Evolutionary conservation across 2,113 vertebrate species (phyloP).

Genomic region (Paraplagusia blochii): DNA sequence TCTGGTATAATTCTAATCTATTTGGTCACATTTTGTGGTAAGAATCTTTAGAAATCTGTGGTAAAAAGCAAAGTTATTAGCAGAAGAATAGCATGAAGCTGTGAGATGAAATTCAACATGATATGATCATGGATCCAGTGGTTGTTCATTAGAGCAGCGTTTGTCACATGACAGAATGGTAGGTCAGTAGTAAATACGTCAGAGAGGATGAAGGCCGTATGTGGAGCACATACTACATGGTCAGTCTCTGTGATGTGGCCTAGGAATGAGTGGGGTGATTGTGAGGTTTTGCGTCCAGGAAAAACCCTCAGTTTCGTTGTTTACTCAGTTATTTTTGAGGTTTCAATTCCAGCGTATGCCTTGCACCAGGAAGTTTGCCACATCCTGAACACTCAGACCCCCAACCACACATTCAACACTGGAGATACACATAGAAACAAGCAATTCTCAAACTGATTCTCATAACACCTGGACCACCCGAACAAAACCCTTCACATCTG

Average conservation of each 20-base stretch:
- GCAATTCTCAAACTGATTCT: constrained; percentile 14
- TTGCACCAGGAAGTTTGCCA: constrained; percentile 60
- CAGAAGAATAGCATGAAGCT: constrained; percentile 34
- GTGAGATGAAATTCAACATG: constrained; percentile 21
- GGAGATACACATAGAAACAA: constrained; percentile 13
- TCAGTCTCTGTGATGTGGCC: constrained; percentile 18
- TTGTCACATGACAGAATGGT: constrained; percentile 18
- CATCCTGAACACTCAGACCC: constrained; percentile 60
- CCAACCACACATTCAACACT: constrained; percentile 48
- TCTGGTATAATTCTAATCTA: constrained; percentile 3
- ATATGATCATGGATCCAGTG: constrained; percentile 26
- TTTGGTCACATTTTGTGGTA: too few species aligned
- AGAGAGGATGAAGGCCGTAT: constrained; percentile 13
- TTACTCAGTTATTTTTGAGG: constrained; percentile 61
- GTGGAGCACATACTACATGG: constrained; percentile 3
- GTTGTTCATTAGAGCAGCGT: constrained; percentile 1
- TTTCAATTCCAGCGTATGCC: constrained; percentile 53
- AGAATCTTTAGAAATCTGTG: too few species aligned
- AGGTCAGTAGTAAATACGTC: constrained; percentile 6
- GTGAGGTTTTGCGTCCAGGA: constrained; percentile 28
- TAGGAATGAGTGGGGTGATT: constrained; percentile 22
- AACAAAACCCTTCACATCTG: constrained; percentile 19
- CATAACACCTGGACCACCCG: constrained; percentile 25
- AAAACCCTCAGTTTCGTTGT: constrained; percentile 37
- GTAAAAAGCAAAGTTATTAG: constrained; percentile 47